These are phyloP conservation scores for Sphaeramia orbicularis DNA, from an alignment of 2,797 vertebrate genomes.

Conservation along the genomic window DNA sequence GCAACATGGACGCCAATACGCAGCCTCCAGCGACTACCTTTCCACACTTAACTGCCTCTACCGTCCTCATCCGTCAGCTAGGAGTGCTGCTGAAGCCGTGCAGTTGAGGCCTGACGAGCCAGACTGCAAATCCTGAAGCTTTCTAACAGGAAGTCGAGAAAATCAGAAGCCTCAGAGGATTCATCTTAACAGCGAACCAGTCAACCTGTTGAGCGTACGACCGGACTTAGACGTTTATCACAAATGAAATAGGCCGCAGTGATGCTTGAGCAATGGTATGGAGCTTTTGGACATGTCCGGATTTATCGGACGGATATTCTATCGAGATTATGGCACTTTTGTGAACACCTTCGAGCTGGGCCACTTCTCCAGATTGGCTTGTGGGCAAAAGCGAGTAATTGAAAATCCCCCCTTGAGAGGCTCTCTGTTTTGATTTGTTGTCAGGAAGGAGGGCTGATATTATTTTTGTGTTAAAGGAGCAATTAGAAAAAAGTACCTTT, in stretches of 20 bases:
- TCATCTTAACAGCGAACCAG: conserved; percentile 35
- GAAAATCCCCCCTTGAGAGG: conserved; percentile 62
- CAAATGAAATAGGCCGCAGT: conserved; percentile 63
- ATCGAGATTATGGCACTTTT: conserved; percentile 68
- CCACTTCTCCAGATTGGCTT: conserved; percentile 63
- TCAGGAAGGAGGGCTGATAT: conserved; percentile 31
- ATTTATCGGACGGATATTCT: conserved; percentile 76
- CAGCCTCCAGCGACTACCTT: conserved; percentile 48
- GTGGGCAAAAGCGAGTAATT: conserved; percentile 76
- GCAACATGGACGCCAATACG: conserved; percentile 53
- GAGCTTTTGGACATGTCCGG: conserved; percentile 64
- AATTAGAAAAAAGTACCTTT: conserved; percentile 33
- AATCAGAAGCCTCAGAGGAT: conserved; percentile 50
- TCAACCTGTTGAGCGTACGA: conserved; percentile 54
- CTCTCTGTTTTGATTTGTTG: conserved; percentile 57
- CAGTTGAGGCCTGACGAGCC: conserved; percentile 45
- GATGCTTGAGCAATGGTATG: conserved; percentile 72
- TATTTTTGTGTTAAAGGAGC: conserved; percentile 31
- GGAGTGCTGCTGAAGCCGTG: conserved; percentile 27
- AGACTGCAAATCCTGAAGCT: conserved; percentile 12
- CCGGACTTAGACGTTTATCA: conserved; percentile 45
- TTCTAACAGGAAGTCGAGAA: conserved; percentile 27
- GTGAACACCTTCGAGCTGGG: conserved; percentile 61
- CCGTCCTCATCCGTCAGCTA: conserved; percentile 50
- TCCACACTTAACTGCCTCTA: conserved; percentile 50